Evolutionary conservation across 2,113 vertebrate species (phyloP).

Genomic region (Psittacula cyanocephala): DNA sequence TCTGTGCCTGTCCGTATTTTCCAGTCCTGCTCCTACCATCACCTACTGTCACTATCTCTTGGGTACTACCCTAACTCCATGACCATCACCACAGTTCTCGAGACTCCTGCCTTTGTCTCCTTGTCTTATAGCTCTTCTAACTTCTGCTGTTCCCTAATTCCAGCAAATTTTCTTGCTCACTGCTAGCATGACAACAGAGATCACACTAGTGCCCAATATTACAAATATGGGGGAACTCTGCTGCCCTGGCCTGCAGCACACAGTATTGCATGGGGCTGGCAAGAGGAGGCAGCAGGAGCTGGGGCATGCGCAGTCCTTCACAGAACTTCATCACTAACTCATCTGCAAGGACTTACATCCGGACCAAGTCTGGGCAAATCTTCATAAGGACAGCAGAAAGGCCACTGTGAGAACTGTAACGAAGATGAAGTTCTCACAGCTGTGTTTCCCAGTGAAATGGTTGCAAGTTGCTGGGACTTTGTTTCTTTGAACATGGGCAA

Average conservation of each 20-base stretch:
- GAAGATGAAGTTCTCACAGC: background rate
- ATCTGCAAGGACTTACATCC: background rate
- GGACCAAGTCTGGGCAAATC: background rate
- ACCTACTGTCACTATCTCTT: background rate
- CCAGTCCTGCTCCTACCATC: background rate
- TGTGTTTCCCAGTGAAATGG: background rate
- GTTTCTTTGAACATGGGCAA: background rate
- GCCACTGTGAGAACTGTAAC: background rate
- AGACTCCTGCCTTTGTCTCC: background rate
- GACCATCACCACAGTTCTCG: background rate
- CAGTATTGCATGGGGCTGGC: background rate
- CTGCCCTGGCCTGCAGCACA: background rate
- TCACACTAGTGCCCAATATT: rapidly evolving
- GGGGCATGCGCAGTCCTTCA: background rate
- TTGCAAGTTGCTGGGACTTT: background rate
- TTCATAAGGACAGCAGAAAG: background rate
- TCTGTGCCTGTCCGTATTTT: background rate
- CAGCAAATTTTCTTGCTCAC: background rate
- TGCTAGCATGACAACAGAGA: background rate
- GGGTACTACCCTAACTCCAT: background rate
- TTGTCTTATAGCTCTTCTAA: background rate
- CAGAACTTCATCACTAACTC: background rate
- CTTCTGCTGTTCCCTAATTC: background rate
- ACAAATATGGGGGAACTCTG: background rate
- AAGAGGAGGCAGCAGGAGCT: rapidly evolving